These are phyloP conservation scores for Latrodectus hesperus DNA, from an alignment of 2,888 invertebrate genomes.

Conservation along the genomic window DNA sequence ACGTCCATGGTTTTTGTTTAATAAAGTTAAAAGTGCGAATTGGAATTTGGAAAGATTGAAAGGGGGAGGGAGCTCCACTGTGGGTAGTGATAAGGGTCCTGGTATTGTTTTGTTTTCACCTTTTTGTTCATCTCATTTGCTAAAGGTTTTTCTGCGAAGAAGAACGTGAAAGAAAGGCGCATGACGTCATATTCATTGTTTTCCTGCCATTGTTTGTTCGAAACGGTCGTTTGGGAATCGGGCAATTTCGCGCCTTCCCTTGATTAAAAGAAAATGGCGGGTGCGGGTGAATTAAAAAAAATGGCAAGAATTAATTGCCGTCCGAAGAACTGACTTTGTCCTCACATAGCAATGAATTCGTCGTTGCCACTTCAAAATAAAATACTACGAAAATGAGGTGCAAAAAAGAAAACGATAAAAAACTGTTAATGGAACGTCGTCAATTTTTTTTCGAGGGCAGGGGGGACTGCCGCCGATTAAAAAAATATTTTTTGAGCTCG, in stretches of 20 bases:
- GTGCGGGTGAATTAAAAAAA: slow-evolving; percentile 47
- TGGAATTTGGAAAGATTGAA: not conserved
- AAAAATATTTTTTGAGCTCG: slow-evolving; percentile 58
- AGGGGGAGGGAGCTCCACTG: not conserved
- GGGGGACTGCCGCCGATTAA: slow-evolving; percentile 59
- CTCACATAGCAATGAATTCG: slow-evolving; percentile 62
- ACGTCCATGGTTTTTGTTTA: slow-evolving; percentile 68
- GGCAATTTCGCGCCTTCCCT: slow-evolving; percentile 68
- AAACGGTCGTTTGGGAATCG: slow-evolving; percentile 68
- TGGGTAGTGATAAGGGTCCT: slow-evolving; percentile 49
- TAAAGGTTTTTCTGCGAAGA: slow-evolving; percentile 32
- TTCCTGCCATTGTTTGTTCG: slow-evolving; percentile 69
- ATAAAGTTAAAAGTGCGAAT: slow-evolving; percentile 67
- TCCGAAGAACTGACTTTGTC: slow-evolving; percentile 66
- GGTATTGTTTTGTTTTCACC: slow-evolving; percentile 68
- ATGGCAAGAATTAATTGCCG: slow-evolving; percentile 64
- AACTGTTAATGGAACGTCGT: slow-evolving; percentile 67
- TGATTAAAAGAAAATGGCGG: slow-evolving; percentile 68
- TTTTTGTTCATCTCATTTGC: slow-evolving; percentile 66
- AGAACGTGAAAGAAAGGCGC: slow-evolving; percentile 44
- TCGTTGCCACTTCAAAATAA: slow-evolving; percentile 67
- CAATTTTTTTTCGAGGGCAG: slow-evolving; percentile 63
- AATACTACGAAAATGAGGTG: slow-evolving; percentile 65
- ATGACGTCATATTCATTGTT: slow-evolving; percentile 69
- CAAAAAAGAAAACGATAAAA: slow-evolving; percentile 30